Evolutionary conservation across 1,140 invertebrate genomes (phyloP).

Genomic region (Parasteatoda tepidariorum): DNA sequence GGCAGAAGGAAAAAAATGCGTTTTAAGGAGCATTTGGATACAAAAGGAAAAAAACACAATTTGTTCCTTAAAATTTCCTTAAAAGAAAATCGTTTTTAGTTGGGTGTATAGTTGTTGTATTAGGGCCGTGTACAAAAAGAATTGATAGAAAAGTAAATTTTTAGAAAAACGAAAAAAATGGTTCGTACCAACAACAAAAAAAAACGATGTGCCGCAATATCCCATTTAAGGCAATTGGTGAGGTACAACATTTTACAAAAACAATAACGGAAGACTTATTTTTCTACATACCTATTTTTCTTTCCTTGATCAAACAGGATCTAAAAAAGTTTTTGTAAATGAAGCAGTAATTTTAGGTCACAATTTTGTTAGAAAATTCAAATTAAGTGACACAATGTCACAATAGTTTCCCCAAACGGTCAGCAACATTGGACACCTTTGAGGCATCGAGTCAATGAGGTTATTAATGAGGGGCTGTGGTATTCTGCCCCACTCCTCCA

Average conservation of each 20-base stretch:
- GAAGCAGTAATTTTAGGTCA: background rate
- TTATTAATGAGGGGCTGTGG: conserved; percentile 3
- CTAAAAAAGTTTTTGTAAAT: too few species aligned
- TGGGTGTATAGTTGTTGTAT: background rate
- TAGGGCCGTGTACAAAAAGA: too few species aligned
- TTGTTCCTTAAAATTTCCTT: background rate
- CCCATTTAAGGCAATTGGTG: too few species aligned
- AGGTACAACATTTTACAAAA: too few species aligned
- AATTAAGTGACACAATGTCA: background rate
- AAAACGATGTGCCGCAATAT: too few species aligned
- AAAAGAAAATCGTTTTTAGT: background rate
- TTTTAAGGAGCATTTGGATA: background rate
- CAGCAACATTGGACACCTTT: background rate
- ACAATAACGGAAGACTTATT: too few species aligned
- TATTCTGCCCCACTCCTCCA: background rate
- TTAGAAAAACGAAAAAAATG: too few species aligned
- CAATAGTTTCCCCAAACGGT: background rate
- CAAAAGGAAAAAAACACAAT: background rate
- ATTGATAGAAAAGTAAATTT: too few species aligned
- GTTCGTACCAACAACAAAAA: too few species aligned
- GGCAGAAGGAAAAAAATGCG: background rate
- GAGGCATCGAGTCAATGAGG: background rate
- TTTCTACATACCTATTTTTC: too few species aligned
- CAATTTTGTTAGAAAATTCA: too few species aligned
- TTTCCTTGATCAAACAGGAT: too few species aligned